These are phyloP conservation scores for Orchestes rusci DNA, from an alignment of 2,888 invertebrate genomes.

Conservation along the genomic window DNA sequence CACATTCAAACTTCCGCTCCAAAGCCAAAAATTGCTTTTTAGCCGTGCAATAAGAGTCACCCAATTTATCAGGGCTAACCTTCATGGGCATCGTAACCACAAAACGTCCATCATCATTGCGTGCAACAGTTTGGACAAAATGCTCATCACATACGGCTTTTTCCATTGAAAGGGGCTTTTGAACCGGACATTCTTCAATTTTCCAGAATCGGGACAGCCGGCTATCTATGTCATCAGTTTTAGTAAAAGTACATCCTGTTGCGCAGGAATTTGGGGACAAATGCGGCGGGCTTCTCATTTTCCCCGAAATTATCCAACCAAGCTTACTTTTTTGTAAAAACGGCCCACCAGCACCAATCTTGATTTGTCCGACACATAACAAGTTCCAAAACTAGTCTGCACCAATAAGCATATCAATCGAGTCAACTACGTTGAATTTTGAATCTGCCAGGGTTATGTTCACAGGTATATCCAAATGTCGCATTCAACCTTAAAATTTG, in stretches of 20 bases:
- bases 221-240: constrained; percentile 2
- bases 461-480: constrained; percentile 11
- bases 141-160: constrained; percentile 8
- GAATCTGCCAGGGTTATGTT: constrained; percentile 20
- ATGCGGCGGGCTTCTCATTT: neutral
- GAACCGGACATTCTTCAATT: constrained; percentile 1
- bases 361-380: constrained; percentile 19
- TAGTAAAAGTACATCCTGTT: constrained; percentile 4
- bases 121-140: constrained; percentile 5
- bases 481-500: constrained; percentile 9
- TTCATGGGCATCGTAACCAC: constrained; percentile 17
- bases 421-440: constrained; percentile 11
- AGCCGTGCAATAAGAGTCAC: constrained; percentile 6
- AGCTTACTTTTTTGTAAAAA: constrained; percentile 22
- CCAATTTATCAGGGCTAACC: constrained; percentile 7
- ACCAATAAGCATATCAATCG: no score
- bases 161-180: neutral
- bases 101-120: constrained; percentile 12
- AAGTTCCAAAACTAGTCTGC: no score
- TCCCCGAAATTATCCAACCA: constrained; percentile 20
- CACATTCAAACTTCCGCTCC: constrained; percentile 13
- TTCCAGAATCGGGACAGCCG: constrained; percentile 7
- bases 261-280: neutral
- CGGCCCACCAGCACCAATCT: constrained; percentile 10
- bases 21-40: constrained; percentile 1